Evolutionary conservation across 2,888 invertebrate species (phyloP).

Genomic region (Microplitis deprimator): DNA sequence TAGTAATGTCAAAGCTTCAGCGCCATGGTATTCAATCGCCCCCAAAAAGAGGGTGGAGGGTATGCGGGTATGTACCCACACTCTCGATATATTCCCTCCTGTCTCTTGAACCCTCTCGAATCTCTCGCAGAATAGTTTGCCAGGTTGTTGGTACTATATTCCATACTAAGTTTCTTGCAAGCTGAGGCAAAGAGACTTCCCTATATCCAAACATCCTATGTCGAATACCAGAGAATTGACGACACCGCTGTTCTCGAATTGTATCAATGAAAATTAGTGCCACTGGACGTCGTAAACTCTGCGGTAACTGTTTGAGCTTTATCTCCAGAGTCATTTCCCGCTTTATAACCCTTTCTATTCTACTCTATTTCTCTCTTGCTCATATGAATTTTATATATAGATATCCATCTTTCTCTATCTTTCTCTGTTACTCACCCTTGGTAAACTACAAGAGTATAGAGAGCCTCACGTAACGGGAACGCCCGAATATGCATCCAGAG

Average conservation of each 20-base stretch:
- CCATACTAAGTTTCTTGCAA: constrained; percentile 4
- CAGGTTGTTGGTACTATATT: constrained; percentile 34
- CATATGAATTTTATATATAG: background rate
- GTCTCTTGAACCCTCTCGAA: background rate
- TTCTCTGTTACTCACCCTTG: constrained; percentile 16
- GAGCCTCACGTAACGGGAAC: constrained; percentile 39
- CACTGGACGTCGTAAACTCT: constrained; percentile 34
- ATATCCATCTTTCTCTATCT: too few relatives aligned
- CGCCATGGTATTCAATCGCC: constrained; percentile 49
- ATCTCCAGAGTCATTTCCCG: constrained; percentile 37
- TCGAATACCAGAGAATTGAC: constrained; percentile 14
- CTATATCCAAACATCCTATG: background rate
- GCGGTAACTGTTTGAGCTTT: constrained; percentile 30
- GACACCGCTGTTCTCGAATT: constrained; percentile 14
- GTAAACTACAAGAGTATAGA: constrained; percentile 7
- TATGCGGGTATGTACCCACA: constrained; percentile 29
- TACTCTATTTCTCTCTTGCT: background rate
- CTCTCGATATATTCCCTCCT: background rate
- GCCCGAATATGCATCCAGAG: constrained; percentile 61
- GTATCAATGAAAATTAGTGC: constrained; percentile 44
- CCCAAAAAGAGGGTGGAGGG: constrained; percentile 41
- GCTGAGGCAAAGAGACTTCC: background rate
- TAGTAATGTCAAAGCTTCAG: constrained; percentile 65
- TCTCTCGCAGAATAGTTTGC: constrained; percentile 37
- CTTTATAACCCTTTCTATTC: background rate